These are phyloP conservation scores for Habroteleia sp. DNA, from an alignment of 2,888 invertebrate species.

Conservation along the genomic window DNA sequence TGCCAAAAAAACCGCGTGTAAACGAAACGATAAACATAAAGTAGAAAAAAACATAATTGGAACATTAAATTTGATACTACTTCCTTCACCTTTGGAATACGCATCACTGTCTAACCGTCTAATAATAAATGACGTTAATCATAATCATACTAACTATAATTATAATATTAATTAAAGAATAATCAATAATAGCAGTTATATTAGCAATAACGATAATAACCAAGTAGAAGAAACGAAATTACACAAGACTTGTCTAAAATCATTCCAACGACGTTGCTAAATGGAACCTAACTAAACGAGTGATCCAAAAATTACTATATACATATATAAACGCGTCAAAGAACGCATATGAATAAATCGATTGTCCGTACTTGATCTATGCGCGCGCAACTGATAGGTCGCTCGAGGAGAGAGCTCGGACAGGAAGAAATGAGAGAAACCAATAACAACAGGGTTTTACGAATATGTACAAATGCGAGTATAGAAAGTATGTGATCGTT, in stretches of 20 bases:
- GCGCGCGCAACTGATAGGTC: slow-evolving; percentile 4
- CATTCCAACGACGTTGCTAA: slow-evolving; percentile 5
- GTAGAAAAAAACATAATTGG: too few relatives aligned
- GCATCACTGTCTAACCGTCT: slow-evolving; percentile 15
- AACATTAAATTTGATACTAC: slow-evolving; percentile 12
- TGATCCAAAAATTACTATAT: slow-evolving; percentile 6
- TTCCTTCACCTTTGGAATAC: slow-evolving; percentile 47
- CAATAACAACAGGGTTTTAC: not conserved
- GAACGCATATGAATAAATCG: slow-evolving; percentile 14
- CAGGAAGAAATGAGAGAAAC: slow-evolving; percentile 10
- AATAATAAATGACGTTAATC: not conserved
- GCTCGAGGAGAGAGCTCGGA: slow-evolving; percentile 24
- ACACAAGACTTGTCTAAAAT: slow-evolving; percentile 10
- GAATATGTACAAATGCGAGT: slow-evolving; percentile 19
- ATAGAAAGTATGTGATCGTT: too few relatives aligned
- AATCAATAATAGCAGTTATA: too few relatives aligned
- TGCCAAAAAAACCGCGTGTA: not conserved
- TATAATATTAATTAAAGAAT: too few relatives aligned
- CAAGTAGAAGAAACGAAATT: slow-evolving; percentile 1
- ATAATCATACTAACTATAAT: too few relatives aligned
- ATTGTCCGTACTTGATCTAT: slow-evolving; percentile 27
- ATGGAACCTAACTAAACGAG: slow-evolving; percentile 1
- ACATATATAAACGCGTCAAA: slow-evolving; percentile 25
- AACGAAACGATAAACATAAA: not conserved
- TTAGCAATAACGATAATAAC: not conserved